Evolutionary conservation across 1,140 invertebrate species (phyloP).

Genomic region (Ladona fulva): DNA sequence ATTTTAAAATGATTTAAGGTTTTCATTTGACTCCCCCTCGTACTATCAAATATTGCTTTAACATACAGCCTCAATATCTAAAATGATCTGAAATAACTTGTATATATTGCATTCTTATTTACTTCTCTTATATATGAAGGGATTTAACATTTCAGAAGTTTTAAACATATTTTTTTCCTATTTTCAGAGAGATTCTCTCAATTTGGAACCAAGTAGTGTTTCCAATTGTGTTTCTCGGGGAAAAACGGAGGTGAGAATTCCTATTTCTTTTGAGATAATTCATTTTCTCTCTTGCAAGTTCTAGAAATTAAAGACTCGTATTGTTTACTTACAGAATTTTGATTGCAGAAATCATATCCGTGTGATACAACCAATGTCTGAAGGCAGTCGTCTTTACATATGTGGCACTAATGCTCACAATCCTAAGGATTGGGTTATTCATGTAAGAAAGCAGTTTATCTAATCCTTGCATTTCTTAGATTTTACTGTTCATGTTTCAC

Average conservation of each 20-base stretch:
- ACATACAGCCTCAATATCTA: too few relatives aligned
- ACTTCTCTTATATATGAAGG: too few relatives aligned
- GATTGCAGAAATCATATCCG: constrained; percentile 86
- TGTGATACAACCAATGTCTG: constrained; percentile 80
- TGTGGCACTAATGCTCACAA: constrained; percentile 88
- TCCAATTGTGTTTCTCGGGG: neutral
- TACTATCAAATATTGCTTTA: too few relatives aligned
- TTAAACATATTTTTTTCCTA: neutral
- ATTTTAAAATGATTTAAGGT: too few relatives aligned
- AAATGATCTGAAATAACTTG: too few relatives aligned
- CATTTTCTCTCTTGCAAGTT: neutral
- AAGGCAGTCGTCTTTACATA: constrained; percentile 74
- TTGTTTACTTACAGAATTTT: constrained; percentile 58
- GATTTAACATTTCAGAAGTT: neutral
- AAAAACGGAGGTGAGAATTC: neutral
- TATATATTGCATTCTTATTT: too few relatives aligned
- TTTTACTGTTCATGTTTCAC: too few relatives aligned
- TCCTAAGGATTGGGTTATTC: constrained; percentile 84
- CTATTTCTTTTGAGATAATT: neutral
- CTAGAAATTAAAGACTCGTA: neutral
- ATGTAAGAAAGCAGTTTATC: constrained; percentile 66
- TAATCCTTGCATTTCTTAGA: too few relatives aligned
- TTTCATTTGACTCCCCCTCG: too few relatives aligned
- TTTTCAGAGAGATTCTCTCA: neutral
- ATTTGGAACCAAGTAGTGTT: neutral